Conservation (phyloP, 2,113 vertebrate species). For the Cichladusa arquata region DNA sequence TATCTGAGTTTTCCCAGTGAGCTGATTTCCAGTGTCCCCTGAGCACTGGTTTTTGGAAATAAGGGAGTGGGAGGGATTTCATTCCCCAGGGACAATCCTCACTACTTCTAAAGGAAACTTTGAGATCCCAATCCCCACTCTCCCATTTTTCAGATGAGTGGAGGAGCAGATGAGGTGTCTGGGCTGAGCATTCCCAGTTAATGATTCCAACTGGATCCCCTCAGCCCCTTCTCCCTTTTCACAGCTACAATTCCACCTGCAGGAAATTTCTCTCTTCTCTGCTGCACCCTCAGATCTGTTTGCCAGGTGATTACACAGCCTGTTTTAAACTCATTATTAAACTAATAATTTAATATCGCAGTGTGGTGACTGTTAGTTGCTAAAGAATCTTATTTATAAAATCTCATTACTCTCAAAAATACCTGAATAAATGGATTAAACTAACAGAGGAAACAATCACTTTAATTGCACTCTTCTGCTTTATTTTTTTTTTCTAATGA, state of each 20-base stretch:
- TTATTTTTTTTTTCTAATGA: background rate
- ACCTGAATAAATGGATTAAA: background rate
- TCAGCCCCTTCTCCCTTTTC: background rate
- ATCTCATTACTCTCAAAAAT: background rate
- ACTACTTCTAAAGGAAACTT: background rate
- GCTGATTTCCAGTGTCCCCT: background rate
- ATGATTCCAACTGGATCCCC: background rate
- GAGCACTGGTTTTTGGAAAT: background rate
- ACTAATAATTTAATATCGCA: background rate
- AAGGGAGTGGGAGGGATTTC: background rate
- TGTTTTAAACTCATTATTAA: background rate
- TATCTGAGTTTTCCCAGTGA: background rate
- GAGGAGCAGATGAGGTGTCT: too few relatives aligned
- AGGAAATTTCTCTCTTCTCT: background rate
- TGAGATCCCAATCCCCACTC: background rate
- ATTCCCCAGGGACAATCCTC: background rate
- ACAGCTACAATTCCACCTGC: background rate
- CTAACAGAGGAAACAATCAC: background rate
- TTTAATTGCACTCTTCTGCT: background rate
- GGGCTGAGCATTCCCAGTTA: too few relatives aligned
- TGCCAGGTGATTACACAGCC: background rate
- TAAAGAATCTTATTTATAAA: background rate
- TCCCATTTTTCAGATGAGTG: background rate
- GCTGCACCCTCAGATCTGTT: background rate
- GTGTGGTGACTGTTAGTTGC: background rate